Evolutionary conservation across 2,113 vertebrate genomes (phyloP), one percentile per base, ranked within the genome.

Genomic region (Sorex araneus): DNA sequence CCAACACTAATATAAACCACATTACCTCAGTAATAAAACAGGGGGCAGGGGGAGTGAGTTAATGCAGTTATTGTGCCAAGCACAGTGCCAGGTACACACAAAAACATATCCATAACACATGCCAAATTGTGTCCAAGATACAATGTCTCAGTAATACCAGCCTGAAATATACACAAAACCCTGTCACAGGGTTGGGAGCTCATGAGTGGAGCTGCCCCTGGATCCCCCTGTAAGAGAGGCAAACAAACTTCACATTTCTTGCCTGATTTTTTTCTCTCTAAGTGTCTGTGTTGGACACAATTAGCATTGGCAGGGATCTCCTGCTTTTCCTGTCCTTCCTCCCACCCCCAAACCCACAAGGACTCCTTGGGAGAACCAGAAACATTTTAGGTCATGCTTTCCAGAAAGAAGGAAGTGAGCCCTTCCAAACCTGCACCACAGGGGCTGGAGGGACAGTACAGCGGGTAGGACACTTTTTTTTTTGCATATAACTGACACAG

Each of bases 251-350:
- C 1, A 28, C 71, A 69, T 64, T 54, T 45, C 81, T 67, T 91
- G 47, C 76, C 81, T 80, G 76, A 66, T n/a, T 25, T 90, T 73
- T 91, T 47, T 28, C 76, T 40, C 40, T 40, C 36, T 63, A 63
- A 78, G 82, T 71, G 45, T 21, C 64, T 47, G 0, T 28, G 28
- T n/a, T 81, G 64, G 28, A 85, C 69, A 30, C 2, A 32, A 45
- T 74, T 36, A 66, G 28, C 6, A 2, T 19, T 76, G n/a, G 30
- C 54, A 45, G 77, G 36, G 70, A 84, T 40, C 71, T 74, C 36
- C 36, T 45, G 71, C 27, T 50, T 71, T 87, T 84, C 93, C 87
- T 79, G 30, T 36, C 16, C 30, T n/a, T 34, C 34, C 6, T 27
- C 34, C 34, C 30, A 12, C 43, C 40, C 19, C 25, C 21, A n/a